Conservation (phyloP, 92 coral and sea anemone genomes). For the Umimayanthus kanabou region DNA sequence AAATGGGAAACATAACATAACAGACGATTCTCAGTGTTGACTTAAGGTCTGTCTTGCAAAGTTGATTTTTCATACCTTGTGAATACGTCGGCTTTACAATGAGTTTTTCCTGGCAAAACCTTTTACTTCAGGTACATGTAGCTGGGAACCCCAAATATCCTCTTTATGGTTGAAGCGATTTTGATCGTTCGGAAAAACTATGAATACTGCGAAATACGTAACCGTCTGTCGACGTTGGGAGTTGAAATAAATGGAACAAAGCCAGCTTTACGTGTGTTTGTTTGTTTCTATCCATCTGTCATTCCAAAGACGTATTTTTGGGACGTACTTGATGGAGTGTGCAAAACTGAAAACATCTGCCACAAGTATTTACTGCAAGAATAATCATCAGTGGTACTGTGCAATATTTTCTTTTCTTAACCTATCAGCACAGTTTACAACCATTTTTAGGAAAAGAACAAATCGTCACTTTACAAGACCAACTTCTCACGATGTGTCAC, state of each 20-base stretch:
- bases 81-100: neutral
- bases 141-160: neutral
- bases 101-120: neutral
- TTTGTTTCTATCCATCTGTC: neutral
- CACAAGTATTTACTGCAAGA: neutral
- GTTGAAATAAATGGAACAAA: neutral
- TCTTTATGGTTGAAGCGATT: neutral
- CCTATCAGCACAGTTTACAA: no score
- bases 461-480: neutral
- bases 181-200: neutral
- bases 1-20: neutral
- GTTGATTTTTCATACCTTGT: neutral
- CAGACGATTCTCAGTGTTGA: neutral
- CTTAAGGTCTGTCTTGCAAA: neutral
- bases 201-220: neutral
- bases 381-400: neutral
- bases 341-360: neutral
- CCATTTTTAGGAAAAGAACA: neutral
- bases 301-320: neutral
- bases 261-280: neutral
- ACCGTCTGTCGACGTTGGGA: neutral
- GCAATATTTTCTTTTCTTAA: neutral
- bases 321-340: neutral
- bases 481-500: neutral
- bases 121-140: neutral